These are phyloP conservation scores for Gymnosoma rotundatum DNA, from an alignment of 2,888 invertebrate species.

Conservation along the genomic window DNA sequence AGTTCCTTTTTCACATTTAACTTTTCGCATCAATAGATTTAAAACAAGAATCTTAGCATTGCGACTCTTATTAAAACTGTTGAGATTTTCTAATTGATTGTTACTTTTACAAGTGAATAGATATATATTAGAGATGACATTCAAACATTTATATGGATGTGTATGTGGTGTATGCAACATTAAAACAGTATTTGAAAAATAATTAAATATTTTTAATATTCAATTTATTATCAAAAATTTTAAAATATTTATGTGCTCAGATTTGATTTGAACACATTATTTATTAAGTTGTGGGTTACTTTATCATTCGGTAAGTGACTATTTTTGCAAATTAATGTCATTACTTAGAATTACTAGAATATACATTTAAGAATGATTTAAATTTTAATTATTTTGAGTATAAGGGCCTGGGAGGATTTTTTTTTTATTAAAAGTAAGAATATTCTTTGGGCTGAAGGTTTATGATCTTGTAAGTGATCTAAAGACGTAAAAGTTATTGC, in stretches of 20 bases:
- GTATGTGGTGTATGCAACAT: too few species aligned
- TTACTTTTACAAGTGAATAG: background rate
- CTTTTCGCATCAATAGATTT: conserved; percentile 36
- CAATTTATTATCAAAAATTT: background rate
- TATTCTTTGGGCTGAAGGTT: too few species aligned
- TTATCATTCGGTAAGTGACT: background rate
- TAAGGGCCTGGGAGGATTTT: too few species aligned
- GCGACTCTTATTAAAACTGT: conserved; percentile 74
- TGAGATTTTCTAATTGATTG: conserved; percentile 78
- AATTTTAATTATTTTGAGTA: too few species aligned
- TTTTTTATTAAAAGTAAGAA: too few species aligned
- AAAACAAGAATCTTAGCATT: conserved; percentile 37
- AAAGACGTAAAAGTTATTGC: too few species aligned
- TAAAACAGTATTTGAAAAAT: background rate
- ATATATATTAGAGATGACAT: too few species aligned
- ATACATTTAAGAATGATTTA: too few species aligned
- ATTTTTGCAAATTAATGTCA: background rate
- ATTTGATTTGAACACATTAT: background rate
- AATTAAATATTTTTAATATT: background rate
- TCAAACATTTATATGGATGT: background rate
- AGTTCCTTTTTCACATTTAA: conserved; percentile 1
- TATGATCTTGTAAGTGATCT: too few species aligned
- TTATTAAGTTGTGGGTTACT: background rate
- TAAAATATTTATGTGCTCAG: background rate
- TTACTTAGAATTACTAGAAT: too few species aligned